Conservation (phyloP, 1,140 invertebrate species). For the Lepidurus couesii region DNA sequence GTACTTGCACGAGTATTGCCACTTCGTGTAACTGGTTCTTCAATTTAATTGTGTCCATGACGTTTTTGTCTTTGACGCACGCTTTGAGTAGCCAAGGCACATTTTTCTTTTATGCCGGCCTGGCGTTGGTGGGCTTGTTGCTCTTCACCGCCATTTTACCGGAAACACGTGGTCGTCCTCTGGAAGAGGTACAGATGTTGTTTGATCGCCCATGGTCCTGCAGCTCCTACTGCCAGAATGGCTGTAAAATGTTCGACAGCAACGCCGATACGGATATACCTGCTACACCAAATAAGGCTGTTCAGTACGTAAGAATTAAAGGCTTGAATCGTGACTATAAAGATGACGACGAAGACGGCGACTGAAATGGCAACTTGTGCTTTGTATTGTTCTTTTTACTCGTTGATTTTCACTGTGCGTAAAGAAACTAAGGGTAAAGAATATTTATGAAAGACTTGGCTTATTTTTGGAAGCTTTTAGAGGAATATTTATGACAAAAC, state of each 20-base stretch:
- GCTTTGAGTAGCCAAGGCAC: conserved; percentile 43
- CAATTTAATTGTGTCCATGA: conserved; percentile 56
- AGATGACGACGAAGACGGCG: conserved; percentile 38
- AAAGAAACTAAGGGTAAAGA: background rate
- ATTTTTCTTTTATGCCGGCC: conserved; percentile 52
- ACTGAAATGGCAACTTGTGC: conserved; percentile 27
- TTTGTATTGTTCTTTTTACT: background rate
- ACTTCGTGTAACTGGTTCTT: conserved; percentile 57
- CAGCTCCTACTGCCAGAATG: conserved; percentile 25
- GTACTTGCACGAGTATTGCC: conserved; percentile 52
- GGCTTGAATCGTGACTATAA: conserved; percentile 45
- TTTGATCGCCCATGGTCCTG: conserved; percentile 43
- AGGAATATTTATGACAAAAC: background rate
- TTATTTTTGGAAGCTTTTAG: conserved; percentile 12
- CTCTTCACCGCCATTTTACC: conserved; percentile 51
- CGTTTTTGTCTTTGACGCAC: conserved; percentile 50
- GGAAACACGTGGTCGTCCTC: conserved; percentile 51
- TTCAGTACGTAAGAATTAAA: conserved; percentile 49
- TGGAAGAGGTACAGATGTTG: conserved; percentile 52
- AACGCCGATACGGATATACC: background rate
- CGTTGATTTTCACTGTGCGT: background rate
- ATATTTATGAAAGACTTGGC: background rate
- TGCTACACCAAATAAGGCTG: conserved; percentile 40
- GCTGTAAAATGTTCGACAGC: conserved; percentile 24
- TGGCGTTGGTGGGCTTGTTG: conserved; percentile 49